Percentiles rank a stretch among this genome's conserved stretches.
Conservation (phyloP, 2,113 vertebrate species). For the Sigmodon hispidus region DNA sequence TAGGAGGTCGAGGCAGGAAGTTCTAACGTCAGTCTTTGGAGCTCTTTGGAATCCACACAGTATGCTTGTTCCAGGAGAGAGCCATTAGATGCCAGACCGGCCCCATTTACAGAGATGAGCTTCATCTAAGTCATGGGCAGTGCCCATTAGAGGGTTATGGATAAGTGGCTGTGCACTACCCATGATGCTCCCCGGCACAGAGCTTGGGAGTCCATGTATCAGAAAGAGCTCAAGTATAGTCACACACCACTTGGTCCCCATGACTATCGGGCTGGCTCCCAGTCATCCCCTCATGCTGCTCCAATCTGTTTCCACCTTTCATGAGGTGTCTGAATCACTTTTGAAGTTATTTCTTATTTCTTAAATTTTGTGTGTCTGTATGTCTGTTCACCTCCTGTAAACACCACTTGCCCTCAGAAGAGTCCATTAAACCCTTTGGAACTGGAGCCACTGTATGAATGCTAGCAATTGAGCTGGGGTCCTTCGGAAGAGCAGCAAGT, state of each 20-base stretch:
- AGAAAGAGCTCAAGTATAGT: neutral
- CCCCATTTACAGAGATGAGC: neutral
- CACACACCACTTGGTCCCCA: neutral
- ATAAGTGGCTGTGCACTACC: neutral
- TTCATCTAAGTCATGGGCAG: fast-evolving
- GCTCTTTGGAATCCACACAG: slow-evolving; percentile 55
- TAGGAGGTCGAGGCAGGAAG: slow-evolving; percentile 56
- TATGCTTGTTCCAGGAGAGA: slow-evolving; percentile 29
- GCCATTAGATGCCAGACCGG: neutral
- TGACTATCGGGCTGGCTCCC: neutral
- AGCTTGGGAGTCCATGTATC: fast-evolving
- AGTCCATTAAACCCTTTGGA: neutral
- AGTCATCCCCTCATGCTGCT: fast-evolving
- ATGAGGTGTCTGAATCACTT: neutral
- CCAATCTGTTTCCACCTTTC: neutral
- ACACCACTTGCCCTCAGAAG: neutral
- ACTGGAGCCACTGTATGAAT: too few species aligned
- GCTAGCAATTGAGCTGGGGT: neutral
- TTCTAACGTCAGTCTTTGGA: slow-evolving; percentile 19
- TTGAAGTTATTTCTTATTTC: neutral
- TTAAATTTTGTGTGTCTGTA: neutral
- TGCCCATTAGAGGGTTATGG: neutral
- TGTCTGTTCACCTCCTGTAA: neutral
- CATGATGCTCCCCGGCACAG: neutral
- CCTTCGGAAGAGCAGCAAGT: neutral